Base-by-base conservation (phyloP, 2,797 vertebrate species). In the Euthynnus affinis region DNA sequence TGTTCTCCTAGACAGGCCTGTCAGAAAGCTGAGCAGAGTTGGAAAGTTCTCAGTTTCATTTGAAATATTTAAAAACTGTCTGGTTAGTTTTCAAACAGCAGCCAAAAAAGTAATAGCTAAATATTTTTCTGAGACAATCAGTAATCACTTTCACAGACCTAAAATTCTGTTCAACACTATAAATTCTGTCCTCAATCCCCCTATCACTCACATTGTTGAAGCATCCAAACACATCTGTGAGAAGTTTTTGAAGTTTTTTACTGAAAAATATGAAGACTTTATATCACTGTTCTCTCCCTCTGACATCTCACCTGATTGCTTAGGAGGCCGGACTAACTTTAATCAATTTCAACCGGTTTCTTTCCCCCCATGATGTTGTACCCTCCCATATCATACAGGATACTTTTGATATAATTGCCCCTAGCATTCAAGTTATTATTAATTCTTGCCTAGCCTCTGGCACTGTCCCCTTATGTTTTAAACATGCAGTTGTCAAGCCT, bases 51-150 rank as follows among this genome's bases (percentile, higher is more conserved):
- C 27, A 23, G 53, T 69, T 71, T 25, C 57, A 59, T 51, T 37
- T 60, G 22, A 60, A 71, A 71, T 52, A 71, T 59, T 71, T 27
- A 69, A 40, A 57, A 42, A 52, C 44, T 18, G 42, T 70, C 55
- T 70, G 40, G 20, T 10, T 70, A 48, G 58, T 68, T 68, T 56
- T 55, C 25, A 57, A 46, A 58, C 37, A 49, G 40, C 40, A 57
- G 53, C 18, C 29, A 27, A 56, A 48, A 44, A 67, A 5, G 51
- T n/a, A 42, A 32, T 20, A 1, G 8, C 53, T 17, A 46, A 59
- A 71, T 49, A 70, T 29, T 58, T 48, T 13, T 32, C 25, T n/a
- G 40, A 58, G 55, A 48, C 58, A 70, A 70, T 48, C 25, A 57
- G 40, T 14, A n/a, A 46, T 25, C 18, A 23, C 40, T 29, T 10